Conservation (phyloP, 2,113 vertebrate species). For the Ahaetulla prasina region DNA sequence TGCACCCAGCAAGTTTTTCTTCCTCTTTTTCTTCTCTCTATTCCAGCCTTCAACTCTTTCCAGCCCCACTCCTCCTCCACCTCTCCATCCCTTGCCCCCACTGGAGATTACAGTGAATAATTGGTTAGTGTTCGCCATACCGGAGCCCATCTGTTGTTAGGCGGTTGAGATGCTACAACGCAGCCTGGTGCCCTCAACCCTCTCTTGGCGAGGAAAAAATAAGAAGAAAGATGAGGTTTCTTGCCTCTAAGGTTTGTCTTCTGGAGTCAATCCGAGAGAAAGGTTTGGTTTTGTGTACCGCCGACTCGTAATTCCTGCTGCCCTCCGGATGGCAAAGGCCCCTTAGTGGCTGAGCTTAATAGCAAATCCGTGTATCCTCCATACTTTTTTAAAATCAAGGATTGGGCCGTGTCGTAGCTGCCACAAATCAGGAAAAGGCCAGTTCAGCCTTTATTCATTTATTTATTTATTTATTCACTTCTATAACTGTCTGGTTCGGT, state of each 20-base stretch:
- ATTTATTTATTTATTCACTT: no score
- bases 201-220: constrained; percentile 41
- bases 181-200: constrained; percentile 23
- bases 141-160: constrained; percentile 58
- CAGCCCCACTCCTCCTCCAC: constrained; percentile 10
- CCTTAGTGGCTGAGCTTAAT: constrained; percentile 39
- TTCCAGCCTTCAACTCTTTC: constrained; percentile 35
- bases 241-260: constrained; percentile 37
- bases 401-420: constrained; percentile 49
- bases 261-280: constrained; percentile 50
- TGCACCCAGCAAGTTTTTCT: constrained; percentile 57
- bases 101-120: constrained; percentile 48
- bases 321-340: constrained; percentile 14
- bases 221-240: constrained; percentile 34
- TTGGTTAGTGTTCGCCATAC: constrained; percentile 42
- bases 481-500: no score
- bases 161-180: constrained; percentile 42
- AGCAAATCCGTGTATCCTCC: constrained; percentile 39
- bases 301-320: constrained; percentile 46
- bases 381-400: constrained; percentile 29
- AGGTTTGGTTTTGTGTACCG: constrained; percentile 33
- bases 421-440: constrained; percentile 28
- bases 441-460: no score
- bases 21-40: constrained; percentile 36
- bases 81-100: neutral